Conservation (phyloP, 2,113 vertebrate species). For the Thermophis baileyi region DNA sequence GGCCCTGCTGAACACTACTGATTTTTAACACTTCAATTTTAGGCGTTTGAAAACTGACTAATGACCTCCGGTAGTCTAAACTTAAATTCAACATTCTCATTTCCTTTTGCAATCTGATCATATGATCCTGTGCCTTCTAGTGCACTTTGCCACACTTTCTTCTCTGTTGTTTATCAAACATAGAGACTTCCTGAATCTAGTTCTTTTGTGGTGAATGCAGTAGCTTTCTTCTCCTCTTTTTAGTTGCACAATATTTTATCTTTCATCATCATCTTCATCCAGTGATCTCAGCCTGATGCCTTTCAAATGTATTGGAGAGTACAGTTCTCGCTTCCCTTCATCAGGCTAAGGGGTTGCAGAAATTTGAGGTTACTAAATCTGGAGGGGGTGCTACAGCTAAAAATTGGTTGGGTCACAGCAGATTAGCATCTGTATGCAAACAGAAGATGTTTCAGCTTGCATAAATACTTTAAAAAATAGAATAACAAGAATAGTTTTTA, state of each 20-base stretch:
- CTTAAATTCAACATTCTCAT: not conserved
- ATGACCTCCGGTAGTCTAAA: not conserved
- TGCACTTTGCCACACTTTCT: not conserved
- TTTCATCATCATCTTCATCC: not conserved
- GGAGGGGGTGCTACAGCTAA: not conserved
- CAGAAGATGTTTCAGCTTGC: not conserved
- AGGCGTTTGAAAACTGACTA: not conserved
- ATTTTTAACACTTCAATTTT: not conserved
- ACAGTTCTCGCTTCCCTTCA: not conserved
- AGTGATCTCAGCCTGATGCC: not conserved
- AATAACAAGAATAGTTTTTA: not conserved
- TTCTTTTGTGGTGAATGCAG: not conserved
- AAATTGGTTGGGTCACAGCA: not conserved
- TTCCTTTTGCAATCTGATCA: not conserved
- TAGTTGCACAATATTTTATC: not conserved
- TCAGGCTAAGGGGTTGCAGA: not conserved
- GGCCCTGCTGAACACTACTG: not conserved
- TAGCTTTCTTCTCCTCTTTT: not conserved
- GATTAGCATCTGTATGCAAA: not conserved
- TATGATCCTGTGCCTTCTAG: not conserved
- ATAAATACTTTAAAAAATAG: not conserved
- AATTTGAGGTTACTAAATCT: not conserved
- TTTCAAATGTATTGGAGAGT: not conserved
- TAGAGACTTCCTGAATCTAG: not conserved
- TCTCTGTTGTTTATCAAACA: not conserved